Evolutionary conservation across 2,888 invertebrate genomes (phyloP), one percentile per base, ranked within the genome.

Genomic region (Timema podura): DNA sequence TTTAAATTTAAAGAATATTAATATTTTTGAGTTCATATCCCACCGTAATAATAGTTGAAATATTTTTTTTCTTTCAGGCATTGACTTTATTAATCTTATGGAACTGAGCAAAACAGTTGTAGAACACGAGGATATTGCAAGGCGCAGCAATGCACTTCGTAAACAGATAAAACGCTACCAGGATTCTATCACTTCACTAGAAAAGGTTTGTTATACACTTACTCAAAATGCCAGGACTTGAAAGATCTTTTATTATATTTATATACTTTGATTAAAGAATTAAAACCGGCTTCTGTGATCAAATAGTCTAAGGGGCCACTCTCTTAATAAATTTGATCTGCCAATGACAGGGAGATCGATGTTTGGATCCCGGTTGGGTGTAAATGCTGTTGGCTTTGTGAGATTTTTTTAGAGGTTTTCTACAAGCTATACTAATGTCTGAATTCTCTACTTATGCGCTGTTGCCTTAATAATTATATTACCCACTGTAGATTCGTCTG

Each of bases 121-220:
- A 1, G 87, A 89, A 11, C 81, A 87, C 0, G 89, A 90, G 1
- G 97, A 97, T 79, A 82, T 91, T 0, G 92, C 91, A 0, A 84
- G 96, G 46, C 93, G 90, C 79, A 90, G 91, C 0, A 86, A 90
- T 74, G 78, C 86, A 45, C 76, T 95, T 11, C 83, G 86, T 13
- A 83, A 85, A 49, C 80, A 83, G 30, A 90, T 97, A 64, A 85
- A 83, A 76, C 74, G 79, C 0, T 93, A 89, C 76, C 94, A 98
- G 85, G 86, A 91, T 47, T 87, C 90, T 15, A 90, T 97, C 70
- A 87, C 89, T 6, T 85, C 92, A 0, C 79, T 98, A 61, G 97
- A 98, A 81, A 86, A 88, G 81, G 88, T 87, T 77, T 68, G 46
- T 68, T 45, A 9, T 0, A 68, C 47, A 15, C 3, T 67, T 67